phyloP scores from a whole-genome alignment of 2,888 invertebrate species.

The Noctua comes region DNA sequence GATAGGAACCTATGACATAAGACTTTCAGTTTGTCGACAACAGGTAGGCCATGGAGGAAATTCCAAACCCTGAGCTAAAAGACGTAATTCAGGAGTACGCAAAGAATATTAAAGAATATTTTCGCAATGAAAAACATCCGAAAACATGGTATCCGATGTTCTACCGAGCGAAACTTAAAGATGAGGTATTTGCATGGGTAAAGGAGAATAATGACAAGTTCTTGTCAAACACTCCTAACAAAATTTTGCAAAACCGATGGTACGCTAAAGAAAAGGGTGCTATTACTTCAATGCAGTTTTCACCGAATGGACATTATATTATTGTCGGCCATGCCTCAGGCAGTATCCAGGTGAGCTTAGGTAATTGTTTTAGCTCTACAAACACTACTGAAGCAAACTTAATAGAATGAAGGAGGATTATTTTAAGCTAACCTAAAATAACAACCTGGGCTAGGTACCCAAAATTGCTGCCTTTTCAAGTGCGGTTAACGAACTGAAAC shows the following conservation, averaged over 20 bases:
- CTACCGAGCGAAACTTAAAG: slow-evolving; percentile 65
- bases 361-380: slow-evolving; percentile 49
- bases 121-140: slow-evolving; percentile 73
- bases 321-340: slow-evolving; percentile 87
- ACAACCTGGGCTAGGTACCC: slow-evolving; percentile 14
- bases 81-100: slow-evolving; percentile 73
- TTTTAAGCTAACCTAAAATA: slow-evolving; percentile 45
- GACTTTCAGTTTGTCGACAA: slow-evolving; percentile 8
- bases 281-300: slow-evolving; percentile 82
- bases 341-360: slow-evolving; percentile 82
- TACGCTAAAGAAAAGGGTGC: slow-evolving; percentile 79
- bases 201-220: slow-evolving; percentile 76
- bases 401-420: slow-evolving; percentile 38
- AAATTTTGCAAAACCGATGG: slow-evolving; percentile 79
- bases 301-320: slow-evolving; percentile 83
- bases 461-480: slow-evolving; percentile 16
- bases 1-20: neutral
- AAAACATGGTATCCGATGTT: slow-evolving; percentile 83
- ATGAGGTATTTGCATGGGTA: slow-evolving; percentile 73
- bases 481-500: slow-evolving; percentile 10
- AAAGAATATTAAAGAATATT: slow-evolving; percentile 70
- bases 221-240: slow-evolving; percentile 76
- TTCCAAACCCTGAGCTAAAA: slow-evolving; percentile 46
- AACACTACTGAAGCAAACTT: slow-evolving; percentile 39
- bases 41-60: slow-evolving; percentile 61